Evolutionary conservation across 2,797 vertebrate genomes (phyloP).

Genomic region (Hemibagrus guttatus): DNA sequence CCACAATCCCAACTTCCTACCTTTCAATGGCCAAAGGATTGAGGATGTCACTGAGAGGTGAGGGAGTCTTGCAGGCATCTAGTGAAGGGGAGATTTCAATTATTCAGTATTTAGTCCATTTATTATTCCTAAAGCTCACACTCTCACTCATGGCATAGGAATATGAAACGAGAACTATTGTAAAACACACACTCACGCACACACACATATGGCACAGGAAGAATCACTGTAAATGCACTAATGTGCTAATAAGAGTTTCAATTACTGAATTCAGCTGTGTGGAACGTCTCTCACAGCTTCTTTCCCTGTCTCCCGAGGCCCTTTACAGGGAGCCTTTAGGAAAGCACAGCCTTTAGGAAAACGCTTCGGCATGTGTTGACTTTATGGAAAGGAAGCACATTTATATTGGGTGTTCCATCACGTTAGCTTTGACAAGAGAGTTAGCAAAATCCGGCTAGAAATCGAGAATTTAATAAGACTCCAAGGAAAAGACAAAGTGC

Average conservation of each 20-base stretch:
- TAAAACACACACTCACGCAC: background rate
- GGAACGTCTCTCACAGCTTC: background rate
- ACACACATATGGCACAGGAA: background rate
- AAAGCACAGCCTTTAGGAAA: slow-evolving; percentile 13
- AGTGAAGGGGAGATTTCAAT: background rate
- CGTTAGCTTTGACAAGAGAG: slow-evolving; percentile 59
- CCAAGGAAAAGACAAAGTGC: slow-evolving; percentile 55
- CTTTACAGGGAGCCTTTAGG: background rate
- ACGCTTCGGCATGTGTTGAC: slow-evolving; percentile 55
- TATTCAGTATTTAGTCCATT: background rate
- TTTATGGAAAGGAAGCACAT: slow-evolving; percentile 59
- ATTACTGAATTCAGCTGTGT: background rate
- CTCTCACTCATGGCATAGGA: background rate
- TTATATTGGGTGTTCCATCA: slow-evolving; percentile 60
- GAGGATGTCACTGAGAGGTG: slow-evolving; percentile 89
- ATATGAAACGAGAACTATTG: background rate
- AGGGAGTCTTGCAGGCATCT: slow-evolving; percentile 51
- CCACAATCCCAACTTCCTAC: slow-evolving; percentile 64
- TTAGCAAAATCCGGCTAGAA: slow-evolving; percentile 55
- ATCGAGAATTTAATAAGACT: slow-evolving; percentile 62
- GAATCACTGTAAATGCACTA: background rate
- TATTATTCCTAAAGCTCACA: background rate
- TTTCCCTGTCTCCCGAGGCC: background rate
- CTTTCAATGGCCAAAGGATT: slow-evolving; percentile 70
- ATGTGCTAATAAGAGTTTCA: background rate